phyloP scores from a whole-genome alignment of 2,888 invertebrate genomes.

The Carpatolechia fugitivella region DNA sequence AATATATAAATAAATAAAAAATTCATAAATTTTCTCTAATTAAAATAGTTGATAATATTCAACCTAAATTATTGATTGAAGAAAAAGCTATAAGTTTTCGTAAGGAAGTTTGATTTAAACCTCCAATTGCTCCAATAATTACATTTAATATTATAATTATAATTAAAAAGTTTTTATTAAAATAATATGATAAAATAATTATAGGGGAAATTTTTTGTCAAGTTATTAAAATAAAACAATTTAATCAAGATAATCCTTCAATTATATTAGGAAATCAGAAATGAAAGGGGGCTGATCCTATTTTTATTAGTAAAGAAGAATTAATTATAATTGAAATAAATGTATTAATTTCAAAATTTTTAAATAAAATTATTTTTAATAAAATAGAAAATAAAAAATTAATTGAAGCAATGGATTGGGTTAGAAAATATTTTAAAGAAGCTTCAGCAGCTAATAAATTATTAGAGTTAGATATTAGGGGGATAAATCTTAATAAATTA shows the following conservation, averaged over 20 bases:
- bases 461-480: too few species aligned
- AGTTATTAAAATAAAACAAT: slow-evolving; percentile 76
- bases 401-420: slow-evolving; percentile 79
- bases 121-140: slow-evolving; percentile 71
- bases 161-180: slow-evolving; percentile 61
- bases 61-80: slow-evolving; percentile 82
- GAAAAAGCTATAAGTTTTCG: slow-evolving; percentile 81
- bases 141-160: slow-evolving; percentile 68
- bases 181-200: slow-evolving; percentile 72
- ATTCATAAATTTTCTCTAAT: slow-evolving; percentile 69
- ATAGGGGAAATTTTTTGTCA: slow-evolving; percentile 83
- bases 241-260: slow-evolving; percentile 79
- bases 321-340: slow-evolving; percentile 52
- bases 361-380: slow-evolving; percentile 53
- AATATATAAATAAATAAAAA: slow-evolving; percentile 67
- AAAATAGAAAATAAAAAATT: slow-evolving; percentile 73
- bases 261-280: slow-evolving; percentile 81
- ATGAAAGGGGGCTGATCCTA: slow-evolving; percentile 79
- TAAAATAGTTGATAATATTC: slow-evolving; percentile 70
- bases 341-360: slow-evolving; percentile 50
- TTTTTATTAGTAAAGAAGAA: slow-evolving; percentile 73
- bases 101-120: slow-evolving; percentile 75
- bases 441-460: slow-evolving; percentile 63
- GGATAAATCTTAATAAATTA: slow-evolving; percentile 41
- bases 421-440: slow-evolving; percentile 81